Conservation (phyloP, 1,140 invertebrate genomes). For the Reticulitermes speratus region DNA sequence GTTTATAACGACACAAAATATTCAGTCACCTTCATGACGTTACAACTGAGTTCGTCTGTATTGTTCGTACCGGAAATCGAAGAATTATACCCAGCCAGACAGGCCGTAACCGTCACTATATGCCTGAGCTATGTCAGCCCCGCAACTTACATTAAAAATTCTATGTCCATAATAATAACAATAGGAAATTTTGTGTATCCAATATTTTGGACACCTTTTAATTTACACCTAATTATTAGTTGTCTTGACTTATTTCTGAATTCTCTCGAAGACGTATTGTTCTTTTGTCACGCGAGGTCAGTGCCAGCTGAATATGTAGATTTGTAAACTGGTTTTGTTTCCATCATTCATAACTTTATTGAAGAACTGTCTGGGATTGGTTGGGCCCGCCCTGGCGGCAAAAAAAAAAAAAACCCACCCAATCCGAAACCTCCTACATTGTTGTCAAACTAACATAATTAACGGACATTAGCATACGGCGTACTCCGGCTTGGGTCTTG, state of each 20-base stretch:
- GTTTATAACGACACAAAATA: too few species aligned
- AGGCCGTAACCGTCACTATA: too few species aligned
- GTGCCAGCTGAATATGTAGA: not conserved
- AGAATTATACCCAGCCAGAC: too few species aligned
- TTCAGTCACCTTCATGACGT: too few species aligned
- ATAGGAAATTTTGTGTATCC: too few species aligned
- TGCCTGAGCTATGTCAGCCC: too few species aligned
- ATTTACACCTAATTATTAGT: too few species aligned
- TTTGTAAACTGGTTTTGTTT: not conserved
- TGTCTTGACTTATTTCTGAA: not conserved
- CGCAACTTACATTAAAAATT: too few species aligned
- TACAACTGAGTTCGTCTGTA: too few species aligned
- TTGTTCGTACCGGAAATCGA: too few species aligned
- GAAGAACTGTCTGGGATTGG: not conserved
- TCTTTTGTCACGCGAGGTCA: not conserved
- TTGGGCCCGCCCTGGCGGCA: not conserved
- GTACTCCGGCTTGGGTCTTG: not conserved
- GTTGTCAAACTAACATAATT: constrained; percentile 9
- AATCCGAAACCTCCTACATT: not conserved
- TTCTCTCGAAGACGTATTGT: not conserved
- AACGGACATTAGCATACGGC: not conserved
- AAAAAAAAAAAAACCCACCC: not conserved
- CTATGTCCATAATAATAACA: too few species aligned
- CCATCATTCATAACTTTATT: not conserved
- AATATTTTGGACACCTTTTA: too few species aligned